These are phyloP conservation scores for Polyploca ridens DNA, from an alignment of 2,888 invertebrate genomes.

Conservation along the genomic window DNA sequence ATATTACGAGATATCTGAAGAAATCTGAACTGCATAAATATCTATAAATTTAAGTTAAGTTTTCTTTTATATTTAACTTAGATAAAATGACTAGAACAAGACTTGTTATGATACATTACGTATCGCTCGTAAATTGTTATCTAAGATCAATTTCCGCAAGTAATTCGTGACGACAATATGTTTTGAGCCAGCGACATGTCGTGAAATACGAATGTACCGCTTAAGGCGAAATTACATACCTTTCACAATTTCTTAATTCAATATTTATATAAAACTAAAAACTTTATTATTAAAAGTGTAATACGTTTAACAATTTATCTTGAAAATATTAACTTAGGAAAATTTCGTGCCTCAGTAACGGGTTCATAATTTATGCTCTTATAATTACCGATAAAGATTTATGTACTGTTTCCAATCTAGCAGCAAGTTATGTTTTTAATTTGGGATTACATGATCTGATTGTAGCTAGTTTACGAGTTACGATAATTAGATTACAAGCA, in stretches of 20 bases:
- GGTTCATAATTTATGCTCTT: neutral
- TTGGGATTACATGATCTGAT: slow-evolving; percentile 9
- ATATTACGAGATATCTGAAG: neutral
- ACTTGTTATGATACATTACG: slow-evolving; percentile 8
- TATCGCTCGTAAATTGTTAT: neutral
- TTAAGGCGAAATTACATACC: slow-evolving; percentile 12
- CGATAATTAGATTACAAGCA: slow-evolving; percentile 4
- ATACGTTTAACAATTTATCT: slow-evolving; percentile 13
- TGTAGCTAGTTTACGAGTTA: slow-evolving; percentile 1
- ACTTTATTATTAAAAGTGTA: too few relatives aligned
- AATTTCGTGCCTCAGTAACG: too few relatives aligned
- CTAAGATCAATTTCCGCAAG: slow-evolving; percentile 9
- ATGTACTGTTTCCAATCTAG: neutral
- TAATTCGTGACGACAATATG: slow-evolving; percentile 19
- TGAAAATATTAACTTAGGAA: neutral
- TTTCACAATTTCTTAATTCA: slow-evolving; percentile 39
- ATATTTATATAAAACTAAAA: slow-evolving; percentile 6
- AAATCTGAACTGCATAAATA: neutral
- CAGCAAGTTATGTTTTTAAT: neutral
- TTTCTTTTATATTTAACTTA: neutral
- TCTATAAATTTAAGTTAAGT: too few relatives aligned
- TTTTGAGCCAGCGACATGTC: neutral
- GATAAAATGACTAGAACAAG: neutral
- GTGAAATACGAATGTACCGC: neutral
- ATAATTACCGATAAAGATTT: neutral